Evolutionary conservation across 2,888 invertebrate species (phyloP), one percentile per base, ranked within the genome.

Genomic region (Steinernema scapterisci): DNA sequence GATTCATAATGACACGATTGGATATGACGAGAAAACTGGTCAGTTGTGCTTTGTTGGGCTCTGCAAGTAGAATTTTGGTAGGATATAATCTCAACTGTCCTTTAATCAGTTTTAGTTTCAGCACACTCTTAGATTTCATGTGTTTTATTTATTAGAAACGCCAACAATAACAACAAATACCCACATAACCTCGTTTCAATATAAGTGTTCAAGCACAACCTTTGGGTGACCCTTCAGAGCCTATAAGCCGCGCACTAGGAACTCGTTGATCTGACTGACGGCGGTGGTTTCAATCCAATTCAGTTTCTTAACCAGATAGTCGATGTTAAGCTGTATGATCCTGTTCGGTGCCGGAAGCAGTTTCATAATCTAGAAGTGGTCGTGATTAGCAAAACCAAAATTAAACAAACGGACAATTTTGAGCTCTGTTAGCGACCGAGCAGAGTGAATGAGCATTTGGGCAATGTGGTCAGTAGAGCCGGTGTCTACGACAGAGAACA

Each of bases 401-500:
- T 1, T 9, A 38, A 13, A 38, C 9, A 6, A 27, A 13, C 75
- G 71, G 16, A 86, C 84, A 76, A 82, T 79, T 31, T 81, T 81
- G 27, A 85, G 71, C 54, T 85, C 84, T 51, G 82, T 81, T 38
- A 79, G 77, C 0, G 82, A 80, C 46, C 81, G 80, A 0, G 83
- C 80, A 5, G 85, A 83, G 75, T 85, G 85, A 56, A 85, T 72
- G 38, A 81, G 72, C 46, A 75, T 52, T 54, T 77, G 75, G 16
- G 83, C 81, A 38, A 81, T 81, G 31, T 56, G 51, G 45, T 78
- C 79, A 13, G 81, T 77, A 45, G 82, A 80, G 27, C 82, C 83
- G 16, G 81, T 83, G 73, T 85, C 84, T 0, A 84, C 80, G 7
- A 84, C 86, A 13, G 63, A 63, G 73, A 85, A 86, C 19, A 85